Base-by-base conservation (phyloP, 2,113 vertebrate species). In the Carassius auratus region DNA sequence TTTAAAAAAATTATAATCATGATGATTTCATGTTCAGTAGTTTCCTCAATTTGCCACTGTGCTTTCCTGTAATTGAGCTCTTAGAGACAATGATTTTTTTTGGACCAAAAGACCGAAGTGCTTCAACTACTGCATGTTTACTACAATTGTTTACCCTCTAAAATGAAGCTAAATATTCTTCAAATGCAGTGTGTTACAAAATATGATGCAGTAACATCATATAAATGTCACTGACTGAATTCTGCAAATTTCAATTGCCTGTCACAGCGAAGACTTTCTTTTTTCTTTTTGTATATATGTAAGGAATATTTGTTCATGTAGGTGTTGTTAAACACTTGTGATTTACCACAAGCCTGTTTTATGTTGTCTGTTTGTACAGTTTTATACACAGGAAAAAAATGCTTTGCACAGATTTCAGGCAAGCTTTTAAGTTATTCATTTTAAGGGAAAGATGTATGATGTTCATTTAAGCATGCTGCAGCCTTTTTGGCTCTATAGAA, bases 51-150 rank as follows among this genome's bases (percentile, higher is more conserved):
- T 62, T 77, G 59, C 33, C 69, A 48, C 69, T 77, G 66, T 81
- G 50, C 59, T 78, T 84, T 85, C 50, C 50, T 87, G 48, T 8
- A 68, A 57, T 84, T 38, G 55, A 81, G 17, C 8, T 33, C 9
- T 33, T 26, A 69, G 45, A 30, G 42, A 81, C 38, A 23, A 83
- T 26, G 42, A 69, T 76, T 74, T 86, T 77, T 77, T 75, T 76
- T 85, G 89, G 89, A 88, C 90, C 90, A 90, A 90, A 91, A 89
- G 76, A 88, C 88, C 88, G 88, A 92, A 91, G 89, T 90, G 89
- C 89, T 91, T 89, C 86, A 90, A 87, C 48, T 82, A 83, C 61
- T 81, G 89, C 89, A 87, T 90, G 89, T 88, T 90, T 84, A 69
- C 83, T 80, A 62, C 74, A 84, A 26, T 36, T 76, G 75, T 88